Evolutionary conservation across 92 coral and sea anemone genomes (phyloP), one percentile per base, ranked within the genome.

Genomic region (Porites rus): DNA sequence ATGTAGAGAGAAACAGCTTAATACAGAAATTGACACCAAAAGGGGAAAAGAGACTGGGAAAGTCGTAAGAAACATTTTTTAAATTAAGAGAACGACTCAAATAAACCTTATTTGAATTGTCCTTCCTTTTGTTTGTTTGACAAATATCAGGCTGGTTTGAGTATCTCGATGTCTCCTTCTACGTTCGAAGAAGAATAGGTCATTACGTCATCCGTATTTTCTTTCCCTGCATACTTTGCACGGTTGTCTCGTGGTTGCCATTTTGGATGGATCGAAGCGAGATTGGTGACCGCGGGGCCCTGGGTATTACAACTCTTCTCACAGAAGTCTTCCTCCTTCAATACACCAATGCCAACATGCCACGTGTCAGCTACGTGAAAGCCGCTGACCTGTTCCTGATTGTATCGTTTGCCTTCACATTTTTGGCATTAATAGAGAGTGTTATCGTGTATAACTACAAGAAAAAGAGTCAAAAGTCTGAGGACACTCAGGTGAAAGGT

Each of bases 301-400:
- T 88, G 28, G 88, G 82, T 4, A 88, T 84, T 16, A 84, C 92
- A 65, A 88, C 83, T 22, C 82, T 88, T 31, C 79, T 88, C 17
- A 67, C 92, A 10, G 83, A 84, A 70, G 84, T 77, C 16, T 88
- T 88, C 68, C 92, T 88, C 8, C 84, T 88, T 9, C 88, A 74
- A 18, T 84, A 85, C 72, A 88, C 80, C 87, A 88, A 88, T 51
- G 84, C 77, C 22, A 25, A 77, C 19, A 78, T 88, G 78, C 87
- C 90, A 17, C 90, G 71, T 1, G 92, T 88, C 72, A 82, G 88
- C 67, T 88, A 88, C 72, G 72, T 85, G 24, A 88, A 88, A 16
- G 92, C 92, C 62, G 87, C 92, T 76, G 92, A 88, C 53, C 79
- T 72, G 74, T 88, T 75, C 63, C 24, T 88, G 31, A 84, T 88